Evolutionary conservation across 2,888 invertebrate species (phyloP).

Genomic region (Drosophila peninsularis): DNA sequence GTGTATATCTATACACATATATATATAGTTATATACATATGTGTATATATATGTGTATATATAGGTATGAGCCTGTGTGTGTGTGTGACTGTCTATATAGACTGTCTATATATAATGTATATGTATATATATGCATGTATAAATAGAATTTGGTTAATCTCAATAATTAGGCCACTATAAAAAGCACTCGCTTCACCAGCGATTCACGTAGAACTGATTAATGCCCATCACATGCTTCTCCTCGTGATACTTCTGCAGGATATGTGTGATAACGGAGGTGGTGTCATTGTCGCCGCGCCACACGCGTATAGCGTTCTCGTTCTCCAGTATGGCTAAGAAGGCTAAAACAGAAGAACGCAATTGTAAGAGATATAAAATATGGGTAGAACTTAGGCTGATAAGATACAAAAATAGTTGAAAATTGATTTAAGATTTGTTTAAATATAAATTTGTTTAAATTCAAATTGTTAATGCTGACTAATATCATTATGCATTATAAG

Average conservation of each 20-base stretch:
- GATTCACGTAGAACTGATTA: constrained; percentile 85
- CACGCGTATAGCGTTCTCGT: constrained; percentile 87
- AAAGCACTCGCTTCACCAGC: constrained; percentile 67
- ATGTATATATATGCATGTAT: constrained; percentile 45
- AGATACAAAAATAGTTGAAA: not conserved
- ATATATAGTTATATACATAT: constrained; percentile 21
- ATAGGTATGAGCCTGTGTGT: constrained; percentile 19
- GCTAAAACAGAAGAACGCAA: constrained; percentile 82
- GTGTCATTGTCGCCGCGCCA: constrained; percentile 90
- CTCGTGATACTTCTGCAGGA: constrained; percentile 88
- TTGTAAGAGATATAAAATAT: not conserved
- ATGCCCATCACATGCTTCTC: constrained; percentile 87
- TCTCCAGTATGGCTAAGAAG: constrained; percentile 89
- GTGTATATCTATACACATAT: constrained; percentile 13
- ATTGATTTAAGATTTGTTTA: not conserved
- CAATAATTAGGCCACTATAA: constrained; percentile 67
- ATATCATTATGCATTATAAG: no score
- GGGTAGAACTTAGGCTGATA: not conserved
- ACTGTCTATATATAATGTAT: constrained; percentile 31
- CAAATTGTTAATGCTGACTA: no score
- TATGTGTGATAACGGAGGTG: constrained; percentile 88
- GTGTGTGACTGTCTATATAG: constrained; percentile 14
- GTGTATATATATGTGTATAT: constrained; percentile 27
- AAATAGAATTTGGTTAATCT: constrained; percentile 74
- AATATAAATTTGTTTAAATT: no score